Conservation (phyloP, 2,113 vertebrate species). For the Protobothrops flavoviridis region DNA sequence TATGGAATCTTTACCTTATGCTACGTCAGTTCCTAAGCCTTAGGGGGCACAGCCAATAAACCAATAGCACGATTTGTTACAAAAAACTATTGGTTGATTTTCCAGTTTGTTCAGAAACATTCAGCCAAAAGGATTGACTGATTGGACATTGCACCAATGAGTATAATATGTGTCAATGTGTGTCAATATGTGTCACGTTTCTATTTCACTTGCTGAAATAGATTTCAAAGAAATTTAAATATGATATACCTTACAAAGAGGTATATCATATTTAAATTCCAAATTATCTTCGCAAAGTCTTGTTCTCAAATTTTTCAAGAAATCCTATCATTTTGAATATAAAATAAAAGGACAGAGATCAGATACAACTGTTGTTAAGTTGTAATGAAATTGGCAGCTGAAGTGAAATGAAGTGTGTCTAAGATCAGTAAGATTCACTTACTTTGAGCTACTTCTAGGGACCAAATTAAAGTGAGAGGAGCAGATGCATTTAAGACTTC, state of each 20-base stretch:
- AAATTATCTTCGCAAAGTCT: neutral
- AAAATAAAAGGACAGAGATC: neutral
- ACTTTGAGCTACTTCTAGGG: neutral
- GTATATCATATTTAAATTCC: neutral
- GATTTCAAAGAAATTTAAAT: neutral
- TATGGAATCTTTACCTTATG: neutral
- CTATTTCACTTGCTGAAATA: neutral
- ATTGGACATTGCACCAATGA: neutral
- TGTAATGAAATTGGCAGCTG: neutral
- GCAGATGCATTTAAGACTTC: neutral
- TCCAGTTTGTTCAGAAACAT: neutral
- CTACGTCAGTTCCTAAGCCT: neutral
- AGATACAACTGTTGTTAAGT: neutral
- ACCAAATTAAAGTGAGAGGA: neutral
- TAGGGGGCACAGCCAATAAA: neutral
- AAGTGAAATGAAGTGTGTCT: neutral
- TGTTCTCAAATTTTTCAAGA: neutral
- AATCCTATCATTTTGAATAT: neutral
- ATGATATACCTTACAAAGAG: neutral
- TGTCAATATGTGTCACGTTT: neutral
- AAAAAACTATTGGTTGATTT: neutral
- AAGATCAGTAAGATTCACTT: neutral
- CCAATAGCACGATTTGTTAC: neutral
- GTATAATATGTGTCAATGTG: neutral
- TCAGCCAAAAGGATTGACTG: neutral